Base-by-base conservation (phyloP, 1,140 invertebrate genomes). In the Philopotamus ludificatus region DNA sequence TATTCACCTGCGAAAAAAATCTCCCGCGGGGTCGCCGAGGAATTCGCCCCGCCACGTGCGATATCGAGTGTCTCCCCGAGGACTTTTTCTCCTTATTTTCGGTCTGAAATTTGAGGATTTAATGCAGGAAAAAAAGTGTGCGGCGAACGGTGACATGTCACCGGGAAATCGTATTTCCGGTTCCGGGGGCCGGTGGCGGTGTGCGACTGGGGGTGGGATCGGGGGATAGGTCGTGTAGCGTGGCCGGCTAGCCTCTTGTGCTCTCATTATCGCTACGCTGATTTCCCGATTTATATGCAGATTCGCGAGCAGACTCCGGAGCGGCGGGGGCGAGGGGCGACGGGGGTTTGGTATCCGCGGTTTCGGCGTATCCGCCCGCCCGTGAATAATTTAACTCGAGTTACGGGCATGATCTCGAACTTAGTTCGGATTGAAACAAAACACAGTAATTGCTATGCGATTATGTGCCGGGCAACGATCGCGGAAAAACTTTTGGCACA, bases 281-380 rank as follows among this genome's bases (percentile, higher is more conserved):
- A 64, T 67, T 63, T 34, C 20, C 66, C 62, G 66, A 68, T 68
- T 60, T 65, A 59, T 50, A 68, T 68, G 66, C 66, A 68, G 66
- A 68, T 68, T 68, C 10, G 18, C 10, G 44, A 20, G 18, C 44
- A 8, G n/a, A 20, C 44, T 47, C 18, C 44, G 18, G 18, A 47
- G 26, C 57, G 57, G n/a, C 57, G 20, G 12, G 28, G 4, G 28
- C 28, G 12, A 34, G 12, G 28, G 12, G 12, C 28, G 44, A 16
- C 8, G 44, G 18, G 15, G 44, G 44, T 16, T 47, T 47, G 8
- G 57, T 20, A 41, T 28, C 44, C 44, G n/a, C 34, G 59, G 8
- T 45, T 61, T 61, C 59, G 7, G 22, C 44, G 59, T 25, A 61
- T 55, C 22, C 45, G 42, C 57, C 60, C 47, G 16, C 9, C 45